Base-by-base conservation (phyloP, 2,888 invertebrate species). In the Campoletis raptor region DNA sequence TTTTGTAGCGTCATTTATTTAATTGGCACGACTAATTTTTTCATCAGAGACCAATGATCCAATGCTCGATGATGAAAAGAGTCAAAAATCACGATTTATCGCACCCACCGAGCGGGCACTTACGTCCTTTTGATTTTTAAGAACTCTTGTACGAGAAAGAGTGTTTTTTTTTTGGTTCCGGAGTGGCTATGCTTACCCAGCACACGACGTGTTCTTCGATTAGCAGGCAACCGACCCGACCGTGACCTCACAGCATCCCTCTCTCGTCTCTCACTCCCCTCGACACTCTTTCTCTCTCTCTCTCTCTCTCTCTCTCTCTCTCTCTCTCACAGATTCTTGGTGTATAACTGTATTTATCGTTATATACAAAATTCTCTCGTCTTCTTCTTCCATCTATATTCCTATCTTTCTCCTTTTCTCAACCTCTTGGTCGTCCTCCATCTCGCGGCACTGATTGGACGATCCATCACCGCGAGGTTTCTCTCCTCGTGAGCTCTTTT, bases 371-470 rank as follows among this genome's bases (percentile, higher is more conserved):
- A 86, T 83, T 78, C 81, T 78, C 83, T 86, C 86, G 66, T 83
- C 86, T 83, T 70, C 73, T 87, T 84, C 37, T 73, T 78, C 82
- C 52, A 15, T 83, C 61, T 77, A 48, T 83, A 24, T 74, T 48
- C 64, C 88, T 88, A 87, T 87, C 88, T 89, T 90, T 88, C 88
- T 90, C 83, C 89, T 86, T 88, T 88, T 89, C 81, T 82, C 87
- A 90, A 87, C 86, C 90, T 91, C 91, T 89, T 89, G 90, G 90
- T 90, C 90, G 93, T 93, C 93, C 93, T 94, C 93, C 94, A 94
- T 94, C 94, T 94, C 94, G 93, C 94, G 94, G 95, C 94, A 94
- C 95, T 95, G 95, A 95, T 95, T 95, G 95, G 95, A 95, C 95
- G 95, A 95, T 95, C 95, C 95, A 95, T 95, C 95, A 95, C 95